Evolutionary conservation across 2,113 vertebrate species (phyloP).

Genomic region (Sebastes fasciatus): DNA sequence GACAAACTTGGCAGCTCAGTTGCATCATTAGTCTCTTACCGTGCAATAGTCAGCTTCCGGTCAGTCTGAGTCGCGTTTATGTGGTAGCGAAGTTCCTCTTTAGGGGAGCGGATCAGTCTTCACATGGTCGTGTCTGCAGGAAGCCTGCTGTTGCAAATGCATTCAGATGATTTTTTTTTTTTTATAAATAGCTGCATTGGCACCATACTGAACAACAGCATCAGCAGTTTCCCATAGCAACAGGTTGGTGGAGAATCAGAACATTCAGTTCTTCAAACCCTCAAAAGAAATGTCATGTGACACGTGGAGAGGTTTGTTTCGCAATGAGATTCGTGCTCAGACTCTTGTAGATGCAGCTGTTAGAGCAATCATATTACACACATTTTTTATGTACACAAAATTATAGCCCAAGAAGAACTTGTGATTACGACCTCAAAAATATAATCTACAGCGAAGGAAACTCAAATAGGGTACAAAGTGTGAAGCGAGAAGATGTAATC

Average conservation of each 20-base stretch:
- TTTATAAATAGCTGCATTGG: constrained; percentile 68
- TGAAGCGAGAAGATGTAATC: background rate
- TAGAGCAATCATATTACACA: background rate
- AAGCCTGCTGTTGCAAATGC: constrained; percentile 46
- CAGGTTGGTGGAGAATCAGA: constrained; percentile 55
- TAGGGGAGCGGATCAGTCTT: background rate
- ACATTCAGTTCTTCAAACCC: constrained; percentile 55
- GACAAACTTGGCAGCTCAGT: constrained; percentile 2
- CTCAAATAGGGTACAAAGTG: background rate
- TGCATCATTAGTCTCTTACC: constrained; percentile 2
- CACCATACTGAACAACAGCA: constrained; percentile 49
- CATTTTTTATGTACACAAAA: background rate
- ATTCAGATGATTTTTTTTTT: constrained; percentile 27
- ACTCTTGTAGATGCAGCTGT: background rate
- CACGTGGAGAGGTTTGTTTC: constrained; percentile 19
- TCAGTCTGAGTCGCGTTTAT: constrained; percentile 1
- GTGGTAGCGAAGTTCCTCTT: constrained; percentile 55
- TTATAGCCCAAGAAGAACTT: background rate
- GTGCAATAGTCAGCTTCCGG: constrained; percentile 17
- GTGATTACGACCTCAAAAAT: background rate
- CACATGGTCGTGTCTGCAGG: constrained; percentile 31
- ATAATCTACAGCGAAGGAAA: background rate
- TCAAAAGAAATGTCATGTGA: constrained; percentile 29
- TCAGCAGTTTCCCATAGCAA: constrained; percentile 74
- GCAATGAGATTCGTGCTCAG: background rate